Base-by-base conservation (phyloP, 1,140 invertebrate genomes). In the Pristionchus pacificus region DNA sequence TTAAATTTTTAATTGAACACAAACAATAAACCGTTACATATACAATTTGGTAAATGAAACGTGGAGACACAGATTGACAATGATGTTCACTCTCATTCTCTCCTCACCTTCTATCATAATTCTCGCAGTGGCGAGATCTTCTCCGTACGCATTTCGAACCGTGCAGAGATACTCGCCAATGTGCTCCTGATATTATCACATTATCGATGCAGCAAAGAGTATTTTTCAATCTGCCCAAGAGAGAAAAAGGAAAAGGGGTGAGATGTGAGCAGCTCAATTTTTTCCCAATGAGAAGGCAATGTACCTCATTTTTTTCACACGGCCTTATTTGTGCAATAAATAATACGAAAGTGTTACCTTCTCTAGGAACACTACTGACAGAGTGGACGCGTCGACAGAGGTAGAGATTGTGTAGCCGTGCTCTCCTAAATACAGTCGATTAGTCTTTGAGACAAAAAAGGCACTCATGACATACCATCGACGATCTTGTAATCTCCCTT, bases 111-210 rank as follows among this genome's bases (percentile, higher is more conserved):
- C 78, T 30, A 81, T 60, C 58, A 79, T 63, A 59, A 80, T 70
- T 66, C 72, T 74, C 28, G 79, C 79, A 32, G 72, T 77, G 14
- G 79, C 77, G 65, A 80, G 69, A 64, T 80, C 80, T 77, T 80
- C 79, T 55, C 80, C 79, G 71, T 63, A 74, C 3, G 15, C 55
- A 65, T 80, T 80, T 49, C 79, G 72, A 38, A 80, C 68, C 6
- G 78, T 77, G 70, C 77, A 79, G 32, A 81, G 65, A 65, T 80
- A 80, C 71, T 80, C 79, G n/a, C 79, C 79, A 15, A 73, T 32
- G 64, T 74, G 65, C 58, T 69, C 32, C 30, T 79, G 70, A 49
- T 10, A 24, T 14, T 32, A 2, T 74, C 74, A 13, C 49, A 32
- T 24, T n/a, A n/a, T n/a, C n/a, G n/a, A n/a, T n/a, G n/a, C n/a